These are phyloP conservation scores for Drosophila kokeensis DNA, from an alignment of 2,888 invertebrate genomes.

Conservation along the genomic window DNA sequence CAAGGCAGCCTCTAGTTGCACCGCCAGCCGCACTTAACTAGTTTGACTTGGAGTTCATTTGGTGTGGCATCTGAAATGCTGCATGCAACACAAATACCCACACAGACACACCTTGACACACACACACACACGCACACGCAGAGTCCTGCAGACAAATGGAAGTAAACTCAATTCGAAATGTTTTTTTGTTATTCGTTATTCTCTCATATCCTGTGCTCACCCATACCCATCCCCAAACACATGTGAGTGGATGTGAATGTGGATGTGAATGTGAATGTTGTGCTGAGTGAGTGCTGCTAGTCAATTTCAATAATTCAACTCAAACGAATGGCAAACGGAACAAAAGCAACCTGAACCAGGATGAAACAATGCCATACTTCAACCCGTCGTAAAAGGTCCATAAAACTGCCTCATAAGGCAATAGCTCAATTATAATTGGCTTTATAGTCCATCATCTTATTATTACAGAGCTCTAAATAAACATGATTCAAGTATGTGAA, in stretches of 20 bases:
- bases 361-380: conserved; percentile 50
- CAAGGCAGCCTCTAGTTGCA: conserved; percentile 40
- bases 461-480: background rate
- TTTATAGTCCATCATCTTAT: conserved; percentile 35
- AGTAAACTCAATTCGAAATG: conserved; percentile 53
- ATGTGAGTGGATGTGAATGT: background rate
- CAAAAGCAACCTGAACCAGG: conserved; percentile 27
- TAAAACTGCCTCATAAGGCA: conserved; percentile 45
- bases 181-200: conserved; percentile 47
- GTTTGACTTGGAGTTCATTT: conserved; percentile 74
- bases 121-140: conserved; percentile 18
- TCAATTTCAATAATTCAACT: conserved; percentile 74
- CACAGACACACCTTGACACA: conserved; percentile 24
- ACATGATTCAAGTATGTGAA: background rate
- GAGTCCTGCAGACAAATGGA: conserved; percentile 28
- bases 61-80: conserved; percentile 62
- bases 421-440: conserved; percentile 42
- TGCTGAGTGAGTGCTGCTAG: conserved; percentile 59
- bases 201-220: conserved; percentile 20
- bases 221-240: background rate
- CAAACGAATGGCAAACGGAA: conserved; percentile 30
- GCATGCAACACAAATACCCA: conserved; percentile 53
- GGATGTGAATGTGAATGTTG: conserved; percentile 8
- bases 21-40: conserved; percentile 68
- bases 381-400: conserved; percentile 47